Percentiles rank a stretch among this genome's conserved stretches.
These are phyloP conservation scores for Dendrophyllia cribrosa DNA, from an alignment of 64 coral and sea anemone species.

Conservation along the genomic window DNA sequence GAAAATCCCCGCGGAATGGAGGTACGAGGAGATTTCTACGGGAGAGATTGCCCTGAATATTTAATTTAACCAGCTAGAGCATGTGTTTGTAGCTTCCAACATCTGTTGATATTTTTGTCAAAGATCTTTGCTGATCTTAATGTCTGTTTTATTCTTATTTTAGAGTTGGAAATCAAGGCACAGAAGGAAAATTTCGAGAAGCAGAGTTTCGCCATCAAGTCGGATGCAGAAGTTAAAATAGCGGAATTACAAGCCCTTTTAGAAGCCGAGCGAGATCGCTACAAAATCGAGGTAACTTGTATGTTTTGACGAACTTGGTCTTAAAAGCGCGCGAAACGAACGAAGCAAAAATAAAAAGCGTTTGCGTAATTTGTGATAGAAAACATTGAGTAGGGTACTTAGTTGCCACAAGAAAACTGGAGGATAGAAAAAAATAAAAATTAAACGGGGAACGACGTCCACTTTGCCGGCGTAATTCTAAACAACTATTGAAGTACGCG, in stretches of 20 bases:
- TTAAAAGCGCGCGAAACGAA: neutral
- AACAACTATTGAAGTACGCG: too few relatives aligned
- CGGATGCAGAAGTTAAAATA: conserved; percentile 64
- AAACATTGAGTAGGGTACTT: too few relatives aligned
- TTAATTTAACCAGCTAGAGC: conserved; percentile 30
- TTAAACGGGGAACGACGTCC: too few relatives aligned
- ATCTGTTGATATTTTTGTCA: neutral
- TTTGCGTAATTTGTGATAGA: too few relatives aligned
- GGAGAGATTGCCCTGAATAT: conserved; percentile 23
- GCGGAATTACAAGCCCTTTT: conserved; percentile 73
- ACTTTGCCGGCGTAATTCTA: too few relatives aligned
- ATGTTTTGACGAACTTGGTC: neutral
- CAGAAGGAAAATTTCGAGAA: conserved; percentile 87
- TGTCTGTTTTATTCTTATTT: neutral
- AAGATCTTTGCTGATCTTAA: neutral
- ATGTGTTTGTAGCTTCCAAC: neutral
- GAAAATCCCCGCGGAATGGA: conserved; percentile 51
- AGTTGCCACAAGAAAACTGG: too few relatives aligned
- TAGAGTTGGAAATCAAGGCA: conserved; percentile 86
- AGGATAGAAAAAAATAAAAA: too few relatives aligned
- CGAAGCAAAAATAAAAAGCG: neutral
- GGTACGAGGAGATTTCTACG: conserved; percentile 38
- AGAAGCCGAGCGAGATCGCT: conserved; percentile 61
- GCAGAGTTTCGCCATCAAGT: conserved; percentile 50
- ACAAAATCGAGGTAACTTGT: conserved; percentile 24